phyloP scores from a whole-genome alignment of 2,113 vertebrate species.

The Hyperoodon ampullatus region DNA sequence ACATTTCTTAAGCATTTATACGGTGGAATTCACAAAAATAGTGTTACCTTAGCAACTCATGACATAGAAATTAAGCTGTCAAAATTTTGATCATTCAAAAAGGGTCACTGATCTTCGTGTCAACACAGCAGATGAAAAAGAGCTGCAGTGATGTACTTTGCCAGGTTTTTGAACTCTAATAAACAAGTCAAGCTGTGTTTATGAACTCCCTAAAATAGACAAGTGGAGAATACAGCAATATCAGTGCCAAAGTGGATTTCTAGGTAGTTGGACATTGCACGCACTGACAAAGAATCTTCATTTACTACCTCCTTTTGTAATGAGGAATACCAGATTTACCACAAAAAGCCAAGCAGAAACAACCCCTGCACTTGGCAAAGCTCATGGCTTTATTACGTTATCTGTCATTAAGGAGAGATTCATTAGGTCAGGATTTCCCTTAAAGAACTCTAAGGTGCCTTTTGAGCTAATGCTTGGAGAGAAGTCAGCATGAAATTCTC shows the following conservation, averaged over 20 bases:
- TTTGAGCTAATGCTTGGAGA: neutral
- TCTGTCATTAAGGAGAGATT: neutral
- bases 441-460: neutral
- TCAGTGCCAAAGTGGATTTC: conserved; percentile 52
- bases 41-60: conserved; percentile 77
- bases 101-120: conserved; percentile 70
- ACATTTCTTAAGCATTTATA: conserved; percentile 74
- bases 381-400: neutral
- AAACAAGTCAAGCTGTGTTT: conserved; percentile 75
- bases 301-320: neutral
- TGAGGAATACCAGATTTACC: neutral
- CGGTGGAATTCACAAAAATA: conserved; percentile 62
- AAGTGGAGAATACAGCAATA: conserved; percentile 19
- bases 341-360: neutral
- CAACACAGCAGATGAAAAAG: conserved; percentile 76
- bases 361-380: neutral
- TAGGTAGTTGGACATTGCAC: conserved; percentile 18
- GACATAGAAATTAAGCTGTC: conserved; percentile 77
- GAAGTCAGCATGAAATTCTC: neutral
- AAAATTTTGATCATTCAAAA: conserved; percentile 72
- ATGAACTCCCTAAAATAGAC: conserved; percentile 68
- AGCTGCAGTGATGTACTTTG: conserved; percentile 63
- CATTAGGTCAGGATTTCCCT: neutral
- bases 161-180: conserved; percentile 76
- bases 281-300: neutral